phyloP scores from a whole-genome alignment of 2,797 vertebrate genomes.

The Presbytis comata region DNA sequence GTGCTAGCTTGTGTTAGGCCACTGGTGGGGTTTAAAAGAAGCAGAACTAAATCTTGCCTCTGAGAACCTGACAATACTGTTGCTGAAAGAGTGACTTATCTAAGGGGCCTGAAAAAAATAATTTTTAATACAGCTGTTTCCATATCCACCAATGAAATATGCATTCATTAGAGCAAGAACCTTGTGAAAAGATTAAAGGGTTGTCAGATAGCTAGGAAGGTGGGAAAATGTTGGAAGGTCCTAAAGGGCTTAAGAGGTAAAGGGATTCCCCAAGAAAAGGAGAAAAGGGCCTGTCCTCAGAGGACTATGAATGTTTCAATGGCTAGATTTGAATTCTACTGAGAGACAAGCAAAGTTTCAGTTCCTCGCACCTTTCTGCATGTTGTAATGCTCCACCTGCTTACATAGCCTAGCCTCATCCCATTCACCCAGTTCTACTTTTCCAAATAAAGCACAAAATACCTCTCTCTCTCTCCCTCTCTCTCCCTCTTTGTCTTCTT shows the following conservation, averaged over 20 bases:
- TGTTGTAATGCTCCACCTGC: background rate
- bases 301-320: background rate
- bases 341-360: background rate
- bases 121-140: slow-evolving; percentile 33
- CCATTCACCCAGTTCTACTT: background rate
- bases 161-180: slow-evolving; percentile 2
- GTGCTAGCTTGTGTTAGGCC: background rate
- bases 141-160: background rate
- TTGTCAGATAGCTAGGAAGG: background rate
- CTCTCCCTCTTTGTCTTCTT: background rate
- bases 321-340: slow-evolving; percentile 7
- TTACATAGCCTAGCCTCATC: background rate
- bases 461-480: background rate
- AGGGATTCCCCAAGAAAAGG: background rate
- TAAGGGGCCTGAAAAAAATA: slow-evolving; percentile 30
- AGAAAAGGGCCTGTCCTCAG: background rate
- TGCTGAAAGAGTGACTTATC: slow-evolving; percentile 34
- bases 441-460: slow-evolving; percentile 1
- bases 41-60: background rate
- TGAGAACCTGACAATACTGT: background rate
- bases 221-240: background rate
- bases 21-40: background rate
- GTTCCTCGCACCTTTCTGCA: background rate
- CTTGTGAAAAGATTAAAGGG: background rate
- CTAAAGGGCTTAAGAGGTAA: background rate